These are phyloP conservation scores for Drosophila tristis DNA, from an alignment of 1,140 invertebrate species.

Conservation along the genomic window DNA sequence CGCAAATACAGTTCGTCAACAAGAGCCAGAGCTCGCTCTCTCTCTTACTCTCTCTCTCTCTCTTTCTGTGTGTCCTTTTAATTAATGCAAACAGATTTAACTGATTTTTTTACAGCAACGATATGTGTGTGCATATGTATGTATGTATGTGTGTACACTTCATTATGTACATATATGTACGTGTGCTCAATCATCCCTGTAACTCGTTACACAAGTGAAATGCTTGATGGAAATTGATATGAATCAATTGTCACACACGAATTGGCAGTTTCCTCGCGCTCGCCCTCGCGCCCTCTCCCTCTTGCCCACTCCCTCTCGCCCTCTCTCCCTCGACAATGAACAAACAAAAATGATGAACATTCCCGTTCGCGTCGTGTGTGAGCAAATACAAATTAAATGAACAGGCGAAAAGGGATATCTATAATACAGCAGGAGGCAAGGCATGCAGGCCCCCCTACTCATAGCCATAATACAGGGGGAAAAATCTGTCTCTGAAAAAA, in stretches of 20 bases:
- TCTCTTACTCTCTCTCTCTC: no score
- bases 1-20: conserved; percentile 68
- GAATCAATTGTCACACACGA: conserved; percentile 67
- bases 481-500: no score
- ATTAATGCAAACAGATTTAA: conserved; percentile 82
- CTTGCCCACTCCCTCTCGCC: no score
- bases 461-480: no score
- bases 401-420: background rate
- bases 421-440: conserved; percentile 18
- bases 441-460: background rate
- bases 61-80: conserved; percentile 52
- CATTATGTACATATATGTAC: background rate
- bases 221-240: conserved; percentile 77
- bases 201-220: conserved; percentile 71
- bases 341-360: conserved; percentile 40
- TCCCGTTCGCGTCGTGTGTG: conserved; percentile 15
- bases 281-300: no score
- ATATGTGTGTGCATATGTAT: background rate
- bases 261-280: background rate
- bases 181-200: conserved; percentile 43
- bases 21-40: background rate
- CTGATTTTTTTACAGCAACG: conserved; percentile 29
- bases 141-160: background rate
- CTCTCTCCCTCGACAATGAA: conserved; percentile 21
- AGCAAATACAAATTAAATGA: conserved; percentile 76